Base-by-base conservation (phyloP, 2,113 vertebrate species). In the Vulpes lagopus region DNA sequence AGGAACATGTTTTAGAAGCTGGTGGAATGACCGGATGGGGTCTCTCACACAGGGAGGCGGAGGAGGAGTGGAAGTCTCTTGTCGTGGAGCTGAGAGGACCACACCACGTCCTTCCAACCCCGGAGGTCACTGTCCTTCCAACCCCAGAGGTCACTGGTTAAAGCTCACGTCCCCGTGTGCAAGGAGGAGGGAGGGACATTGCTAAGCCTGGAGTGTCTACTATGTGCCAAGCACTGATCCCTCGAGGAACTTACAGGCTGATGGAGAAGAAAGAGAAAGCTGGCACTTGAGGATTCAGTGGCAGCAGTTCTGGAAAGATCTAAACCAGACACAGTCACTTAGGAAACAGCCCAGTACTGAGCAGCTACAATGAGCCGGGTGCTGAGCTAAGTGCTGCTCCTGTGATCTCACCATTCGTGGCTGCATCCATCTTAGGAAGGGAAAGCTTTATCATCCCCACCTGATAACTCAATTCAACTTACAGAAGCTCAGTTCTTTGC, bases 221-320 rank as follows among this genome's bases (percentile, higher is more conserved):
- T 35, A 11, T 5, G 88, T 35, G 43, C 20, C 57, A 12, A 90
- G 60, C 73, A 32, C 32, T 35, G 74, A 67, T 12, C 9, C 25
- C 23, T 53, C 73, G 32, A n/a, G 15, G 20, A 80, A 30, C 43
- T 89, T 23, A 74, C 2, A 19, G 43, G 67, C 43, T 12, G 55
- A 30, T 23, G 27, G 60, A 78, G 73, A 22, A 25, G 17, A 38
- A 57, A 59, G 25, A 73, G 1, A 16, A 12, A 49, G 59, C 15
- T 15, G 19, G 7, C 19, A 11, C 32, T 27, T 35, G 10, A 25
- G 3, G 8, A 2, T 20, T 32, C 1, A 3, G 32, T 19, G 2
- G 43, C 32, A 43, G 60, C 12, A 55, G 30, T 57, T 69, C 27
- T n/a, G 2, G 55, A 10, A 87, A 82, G 81, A 43, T 35, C 32